Percentiles rank a stretch among this genome's conserved stretches.
phyloP scores from a whole-genome alignment of 2,797 vertebrate genomes.

The Peromyscus nudipes region DNA sequence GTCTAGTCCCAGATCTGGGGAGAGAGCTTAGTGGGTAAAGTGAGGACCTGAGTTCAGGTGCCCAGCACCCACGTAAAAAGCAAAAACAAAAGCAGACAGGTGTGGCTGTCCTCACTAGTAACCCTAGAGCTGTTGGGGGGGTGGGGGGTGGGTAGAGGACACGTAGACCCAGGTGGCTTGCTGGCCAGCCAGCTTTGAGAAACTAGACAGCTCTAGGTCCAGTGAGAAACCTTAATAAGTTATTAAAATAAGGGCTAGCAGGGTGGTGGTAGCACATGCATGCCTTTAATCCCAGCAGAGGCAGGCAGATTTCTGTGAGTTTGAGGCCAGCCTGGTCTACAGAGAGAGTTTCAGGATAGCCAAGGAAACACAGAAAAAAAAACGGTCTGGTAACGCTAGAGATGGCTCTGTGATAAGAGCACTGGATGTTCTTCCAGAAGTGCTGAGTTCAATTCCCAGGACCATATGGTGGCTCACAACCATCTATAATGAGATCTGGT shows the following conservation, averaged over 20 bases:
- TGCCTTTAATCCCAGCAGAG: not conserved
- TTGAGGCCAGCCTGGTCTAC: not conserved
- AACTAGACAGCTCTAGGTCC: not conserved
- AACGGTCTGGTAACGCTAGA: not conserved
- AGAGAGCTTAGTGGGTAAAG: not conserved
- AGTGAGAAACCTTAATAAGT: not conserved
- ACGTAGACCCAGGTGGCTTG: not conserved
- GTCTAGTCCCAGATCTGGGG: not conserved
- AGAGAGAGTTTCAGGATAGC: not conserved
- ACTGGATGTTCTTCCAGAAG: not conserved
- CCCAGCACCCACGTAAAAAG: not conserved
- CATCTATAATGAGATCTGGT: not conserved
- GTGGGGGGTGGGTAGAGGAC: too few species aligned
- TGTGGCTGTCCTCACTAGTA: not conserved
- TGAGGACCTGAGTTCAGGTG: too few species aligned
- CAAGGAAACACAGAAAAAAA: not conserved
- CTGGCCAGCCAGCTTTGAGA: not conserved
- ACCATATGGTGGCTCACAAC: not conserved
- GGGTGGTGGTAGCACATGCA: not conserved
- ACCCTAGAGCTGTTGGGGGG: not conserved
- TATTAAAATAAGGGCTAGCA: not conserved
- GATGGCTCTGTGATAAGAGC: not conserved
- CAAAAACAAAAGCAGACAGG: not conserved
- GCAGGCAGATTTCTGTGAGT: too few species aligned
- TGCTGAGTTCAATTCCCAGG: not conserved